phyloP scores from a whole-genome alignment of 2,797 vertebrate genomes.

The Margarornis squamiger region DNA sequence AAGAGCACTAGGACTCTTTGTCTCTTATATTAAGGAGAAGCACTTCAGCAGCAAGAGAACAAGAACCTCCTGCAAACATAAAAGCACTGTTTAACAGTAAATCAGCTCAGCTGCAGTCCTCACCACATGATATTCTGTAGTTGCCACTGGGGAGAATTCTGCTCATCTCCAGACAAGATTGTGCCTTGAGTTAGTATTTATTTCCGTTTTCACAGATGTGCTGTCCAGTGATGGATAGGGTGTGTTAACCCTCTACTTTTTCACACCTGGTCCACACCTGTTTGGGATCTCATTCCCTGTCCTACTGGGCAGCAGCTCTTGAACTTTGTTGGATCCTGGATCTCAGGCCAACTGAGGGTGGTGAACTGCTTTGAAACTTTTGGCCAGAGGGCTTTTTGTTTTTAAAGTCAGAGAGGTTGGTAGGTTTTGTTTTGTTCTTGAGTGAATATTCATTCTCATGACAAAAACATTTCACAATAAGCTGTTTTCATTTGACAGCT shows the following conservation, averaged over 20 bases:
- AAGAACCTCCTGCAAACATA: background rate
- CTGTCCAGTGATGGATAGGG: conserved; percentile 49
- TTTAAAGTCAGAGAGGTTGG: conserved; percentile 42
- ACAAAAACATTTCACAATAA: conserved; percentile 61
- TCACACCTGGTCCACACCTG: conserved; percentile 62
- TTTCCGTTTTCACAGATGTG: conserved; percentile 48
- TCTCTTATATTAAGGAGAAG: background rate
- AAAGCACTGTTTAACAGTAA: conserved; percentile 34
- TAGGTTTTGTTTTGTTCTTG: conserved; percentile 54
- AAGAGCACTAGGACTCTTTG: background rate
- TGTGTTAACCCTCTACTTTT: conserved; percentile 36
- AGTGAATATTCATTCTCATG: conserved; percentile 47
- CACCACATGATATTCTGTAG: conserved; percentile 25
- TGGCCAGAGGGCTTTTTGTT: conserved; percentile 19
- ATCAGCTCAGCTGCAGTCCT: conserved; percentile 46
- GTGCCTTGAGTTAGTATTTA: conserved; percentile 34
- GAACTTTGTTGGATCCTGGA: conserved; percentile 17
- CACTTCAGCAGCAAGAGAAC: background rate
- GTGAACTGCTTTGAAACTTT: conserved; percentile 23
- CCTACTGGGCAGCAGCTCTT: conserved; percentile 34
- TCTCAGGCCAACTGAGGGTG: background rate
- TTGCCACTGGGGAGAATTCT: conserved; percentile 20
- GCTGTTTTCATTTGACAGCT: conserved; percentile 28
- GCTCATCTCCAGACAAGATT: conserved; percentile 51
- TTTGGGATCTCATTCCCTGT: conserved; percentile 33